phyloP scores from a whole-genome alignment of 2,888 invertebrate genomes.

The Nezara viridula region DNA sequence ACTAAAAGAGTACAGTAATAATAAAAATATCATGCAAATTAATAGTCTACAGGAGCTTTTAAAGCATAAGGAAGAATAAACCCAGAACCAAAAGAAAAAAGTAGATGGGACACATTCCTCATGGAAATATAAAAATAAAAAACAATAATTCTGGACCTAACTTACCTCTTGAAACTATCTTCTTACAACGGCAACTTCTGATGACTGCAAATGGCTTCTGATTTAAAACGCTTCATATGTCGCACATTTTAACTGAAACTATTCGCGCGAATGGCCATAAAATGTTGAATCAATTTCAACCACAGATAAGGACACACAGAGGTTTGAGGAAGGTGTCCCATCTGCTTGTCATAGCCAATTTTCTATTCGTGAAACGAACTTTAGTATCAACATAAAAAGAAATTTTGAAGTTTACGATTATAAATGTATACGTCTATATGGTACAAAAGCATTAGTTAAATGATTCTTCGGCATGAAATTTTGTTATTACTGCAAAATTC shows the following conservation, averaged over 20 bases:
- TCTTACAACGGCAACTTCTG: slow-evolving; percentile 45
- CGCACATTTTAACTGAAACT: slow-evolving; percentile 54
- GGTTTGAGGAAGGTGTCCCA: slow-evolving; percentile 67
- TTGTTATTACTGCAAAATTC: slow-evolving; percentile 32
- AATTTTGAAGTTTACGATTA: background rate
- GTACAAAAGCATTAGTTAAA: slow-evolving; percentile 54
- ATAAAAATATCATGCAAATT: slow-evolving; percentile 56
- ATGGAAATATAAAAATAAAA: slow-evolving; percentile 64
- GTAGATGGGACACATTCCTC: slow-evolving; percentile 68
- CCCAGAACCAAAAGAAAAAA: slow-evolving; percentile 65
- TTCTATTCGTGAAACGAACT: slow-evolving; percentile 55
- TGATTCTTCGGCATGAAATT: slow-evolving; percentile 18
- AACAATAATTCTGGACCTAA: slow-evolving; percentile 60
- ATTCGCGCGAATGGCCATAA: slow-evolving; percentile 52
- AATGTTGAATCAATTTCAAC: slow-evolving; percentile 47
- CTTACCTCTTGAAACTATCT: slow-evolving; percentile 61
- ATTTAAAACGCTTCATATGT: slow-evolving; percentile 44
- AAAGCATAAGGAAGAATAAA: slow-evolving; percentile 61
- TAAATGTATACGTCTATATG: slow-evolving; percentile 5
- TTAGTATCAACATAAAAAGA: slow-evolving; percentile 44
- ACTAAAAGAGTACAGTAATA: slow-evolving; percentile 3
- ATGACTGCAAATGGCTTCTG: slow-evolving; percentile 41
- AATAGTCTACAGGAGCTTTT: slow-evolving; percentile 52
- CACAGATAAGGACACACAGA: slow-evolving; percentile 62
- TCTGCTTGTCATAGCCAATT: slow-evolving; percentile 65